phyloP scores from a whole-genome alignment of 2,797 vertebrate species.

The Chelon auratus region DNA sequence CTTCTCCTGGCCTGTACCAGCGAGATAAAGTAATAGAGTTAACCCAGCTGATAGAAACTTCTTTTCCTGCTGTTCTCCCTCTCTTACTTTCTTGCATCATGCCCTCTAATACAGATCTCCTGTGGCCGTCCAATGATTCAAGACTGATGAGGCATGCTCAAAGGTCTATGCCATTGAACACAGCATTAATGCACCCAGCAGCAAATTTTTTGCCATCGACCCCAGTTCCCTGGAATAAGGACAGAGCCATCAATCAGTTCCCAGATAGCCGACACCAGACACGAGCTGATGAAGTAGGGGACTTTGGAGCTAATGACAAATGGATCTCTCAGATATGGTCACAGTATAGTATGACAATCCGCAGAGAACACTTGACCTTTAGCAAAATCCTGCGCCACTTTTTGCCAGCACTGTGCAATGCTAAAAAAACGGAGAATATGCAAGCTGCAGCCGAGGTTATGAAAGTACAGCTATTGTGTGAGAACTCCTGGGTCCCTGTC shows the following conservation, averaged over 20 bases:
- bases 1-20: conserved; percentile 15
- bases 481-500: conserved; percentile 45
- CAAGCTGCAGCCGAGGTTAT: conserved; percentile 44
- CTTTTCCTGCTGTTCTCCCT: conserved; percentile 39
- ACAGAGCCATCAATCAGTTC: conserved; percentile 81
- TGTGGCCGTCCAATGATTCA: conserved; percentile 74
- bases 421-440: conserved; percentile 38
- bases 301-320: conserved; percentile 82
- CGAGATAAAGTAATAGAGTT: conserved; percentile 57
- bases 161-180: conserved; percentile 80
- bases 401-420: conserved; percentile 44
- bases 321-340: conserved; percentile 76
- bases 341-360: conserved; percentile 67
- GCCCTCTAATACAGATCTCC: conserved; percentile 67
- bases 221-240: conserved; percentile 75
- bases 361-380: conserved; percentile 76
- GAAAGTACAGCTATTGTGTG: conserved; percentile 39
- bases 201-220: conserved; percentile 84
- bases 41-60: conserved; percentile 64
- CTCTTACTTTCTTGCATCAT: conserved; percentile 63
- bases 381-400: conserved; percentile 56
- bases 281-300: conserved; percentile 76
- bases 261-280: conserved; percentile 78
- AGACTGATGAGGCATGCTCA: conserved; percentile 82
- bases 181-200: conserved; percentile 82